These are phyloP conservation scores for Hydriomena furcata DNA, from an alignment of 2,888 invertebrate species.

Conservation along the genomic window DNA sequence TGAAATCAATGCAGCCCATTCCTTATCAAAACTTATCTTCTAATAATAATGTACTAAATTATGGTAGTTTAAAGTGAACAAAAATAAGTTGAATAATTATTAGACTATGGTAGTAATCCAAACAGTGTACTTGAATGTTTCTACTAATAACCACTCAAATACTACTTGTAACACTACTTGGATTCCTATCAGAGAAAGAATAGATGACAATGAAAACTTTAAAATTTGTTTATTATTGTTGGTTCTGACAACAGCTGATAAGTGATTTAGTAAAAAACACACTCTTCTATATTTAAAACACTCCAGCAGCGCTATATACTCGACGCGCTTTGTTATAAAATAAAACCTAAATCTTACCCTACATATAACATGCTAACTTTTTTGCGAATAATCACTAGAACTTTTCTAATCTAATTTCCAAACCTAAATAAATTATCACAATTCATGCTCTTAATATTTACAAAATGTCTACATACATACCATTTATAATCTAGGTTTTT, in stretches of 20 bases:
- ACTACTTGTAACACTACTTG: background rate
- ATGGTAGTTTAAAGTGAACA: too few species aligned
- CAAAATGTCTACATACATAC: conserved; percentile 6
- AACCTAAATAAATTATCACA: conserved; percentile 23
- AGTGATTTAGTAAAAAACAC: conserved; percentile 11
- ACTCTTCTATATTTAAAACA: conserved; percentile 8
- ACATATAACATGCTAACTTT: conserved; percentile 6
- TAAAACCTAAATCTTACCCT: conserved; percentile 5
- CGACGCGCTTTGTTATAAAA: background rate
- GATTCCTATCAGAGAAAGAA: background rate
- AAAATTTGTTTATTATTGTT: too few species aligned
- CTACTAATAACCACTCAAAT: too few species aligned
- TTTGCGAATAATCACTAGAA: conserved; percentile 15
- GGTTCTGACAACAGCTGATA: background rate
- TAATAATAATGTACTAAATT: too few species aligned
- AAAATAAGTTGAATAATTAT: too few species aligned
- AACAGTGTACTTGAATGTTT: too few species aligned
- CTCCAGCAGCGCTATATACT: background rate
- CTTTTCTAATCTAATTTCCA: conserved; percentile 7
- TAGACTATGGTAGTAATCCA: too few species aligned
- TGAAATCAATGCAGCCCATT: too few species aligned
- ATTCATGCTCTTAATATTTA: conserved; percentile 10
- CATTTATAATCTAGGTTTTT: too few species aligned
- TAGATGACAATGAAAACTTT: too few species aligned
- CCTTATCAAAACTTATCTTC: too few species aligned